Base-by-base conservation (phyloP, 1,140 invertebrate genomes). In the Sogatella furcifera region DNA sequence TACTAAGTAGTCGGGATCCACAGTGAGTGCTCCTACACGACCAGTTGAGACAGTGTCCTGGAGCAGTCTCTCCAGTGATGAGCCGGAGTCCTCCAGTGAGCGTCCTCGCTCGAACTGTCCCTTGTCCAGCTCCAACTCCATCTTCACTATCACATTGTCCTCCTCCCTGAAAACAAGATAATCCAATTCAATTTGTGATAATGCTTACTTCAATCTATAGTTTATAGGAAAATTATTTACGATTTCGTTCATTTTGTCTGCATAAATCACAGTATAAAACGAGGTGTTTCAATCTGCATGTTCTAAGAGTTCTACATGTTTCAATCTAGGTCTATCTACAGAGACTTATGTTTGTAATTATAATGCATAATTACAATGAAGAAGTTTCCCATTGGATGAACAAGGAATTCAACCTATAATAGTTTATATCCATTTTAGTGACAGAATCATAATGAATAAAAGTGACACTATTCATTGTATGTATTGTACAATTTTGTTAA, bases 1-100 rank as follows among this genome's bases (percentile, higher is more conserved):
- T 17, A 84, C 77, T 52, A 88, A 73, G 70, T 84, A 89, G 59
- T 83, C 79, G 0, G 86, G 86, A 74, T 95, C 90, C 0, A 94
- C 81, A 10, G 79, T 82, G 1, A 94, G 72, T 28, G 83, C 82
- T 0, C 90, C 91, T 15, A 92, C 82, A 67, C 75, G 81, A 17
- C 90, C 90, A 2, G 71, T 78, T 5, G 77, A 72, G 13, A 94
- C 75, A 8, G 84, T 84, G 56, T 89, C 82, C 64, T 81, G 75
- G 5, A 94, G 43, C 11, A 69, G 55, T 60, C 63, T 63, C 59
- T 62, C 65, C 19, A 68, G 34, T 19, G 66, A 57, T 5, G 74
- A 71, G 13, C 76, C 75, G 0, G 73, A 75, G 3, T 80, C 76
- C 21, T 65, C 63, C 28, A 82, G 65, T 15, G 80, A 72, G 60